phyloP scores from a whole-genome alignment of 2,113 vertebrate genomes.

The Seriola quinqueradiata region DNA sequence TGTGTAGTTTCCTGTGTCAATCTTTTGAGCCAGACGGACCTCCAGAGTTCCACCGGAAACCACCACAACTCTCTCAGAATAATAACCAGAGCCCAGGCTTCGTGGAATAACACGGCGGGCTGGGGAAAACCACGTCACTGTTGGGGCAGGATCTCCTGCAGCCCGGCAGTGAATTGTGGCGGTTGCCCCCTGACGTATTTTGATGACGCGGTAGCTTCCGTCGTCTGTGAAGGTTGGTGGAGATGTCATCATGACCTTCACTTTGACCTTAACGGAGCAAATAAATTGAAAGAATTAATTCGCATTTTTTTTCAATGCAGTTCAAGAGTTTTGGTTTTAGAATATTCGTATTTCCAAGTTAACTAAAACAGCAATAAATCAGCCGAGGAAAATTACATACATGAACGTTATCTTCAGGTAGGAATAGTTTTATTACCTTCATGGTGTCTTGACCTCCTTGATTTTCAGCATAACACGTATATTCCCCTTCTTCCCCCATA shows the following conservation, averaged over 20 bases:
- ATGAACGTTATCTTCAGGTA: neutral
- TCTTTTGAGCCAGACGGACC: conserved; percentile 87
- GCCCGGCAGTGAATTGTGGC: conserved; percentile 85
- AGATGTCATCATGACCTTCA: conserved; percentile 88
- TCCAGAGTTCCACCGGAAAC: conserved; percentile 87
- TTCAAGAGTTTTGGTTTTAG: neutral
- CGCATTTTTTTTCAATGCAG: neutral
- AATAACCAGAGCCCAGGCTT: conserved; percentile 85
- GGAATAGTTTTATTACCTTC: conserved; percentile 80
- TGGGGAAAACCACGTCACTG: conserved; percentile 90
- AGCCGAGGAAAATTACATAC: neutral
- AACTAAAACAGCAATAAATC: neutral
- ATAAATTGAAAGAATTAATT: neutral
- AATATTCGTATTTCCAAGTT: neutral
- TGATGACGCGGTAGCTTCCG: conserved; percentile 75
- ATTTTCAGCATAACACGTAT: conserved; percentile 94
- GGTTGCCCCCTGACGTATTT: conserved; percentile 85
- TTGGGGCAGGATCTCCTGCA: conserved; percentile 87
- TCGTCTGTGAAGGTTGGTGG: conserved; percentile 83
- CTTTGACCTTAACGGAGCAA: conserved; percentile 82
- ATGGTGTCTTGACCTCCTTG: conserved; percentile 92
- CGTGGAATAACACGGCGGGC: conserved; percentile 81
- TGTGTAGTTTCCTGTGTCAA: conserved; percentile 93
- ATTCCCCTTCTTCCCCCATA: conserved; percentile 90
- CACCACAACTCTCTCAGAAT: conserved; percentile 75